Conservation (phyloP, 2,797 vertebrate genomes). For the Poeciliopsis infans region DNA sequence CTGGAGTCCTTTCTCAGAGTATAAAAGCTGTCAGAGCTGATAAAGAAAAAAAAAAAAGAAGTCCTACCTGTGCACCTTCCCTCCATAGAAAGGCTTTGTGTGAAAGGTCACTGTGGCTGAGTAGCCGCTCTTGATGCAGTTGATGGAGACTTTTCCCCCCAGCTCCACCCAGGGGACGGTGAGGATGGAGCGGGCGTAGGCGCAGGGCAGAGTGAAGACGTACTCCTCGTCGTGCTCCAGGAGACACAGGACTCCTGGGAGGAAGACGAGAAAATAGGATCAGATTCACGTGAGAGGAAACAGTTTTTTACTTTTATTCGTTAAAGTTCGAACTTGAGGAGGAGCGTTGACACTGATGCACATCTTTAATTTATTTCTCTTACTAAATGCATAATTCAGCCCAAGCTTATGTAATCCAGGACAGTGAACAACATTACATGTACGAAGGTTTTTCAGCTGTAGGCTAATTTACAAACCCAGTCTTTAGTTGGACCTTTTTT, state of each 20-base stretch:
- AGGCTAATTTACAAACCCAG: too few relatives aligned
- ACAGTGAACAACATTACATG: too few relatives aligned
- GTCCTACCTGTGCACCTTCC: conserved; percentile 93
- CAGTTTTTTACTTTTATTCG: not conserved
- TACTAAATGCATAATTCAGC: not conserved
- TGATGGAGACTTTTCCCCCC: conserved; percentile 93
- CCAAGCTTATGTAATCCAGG: too few relatives aligned
- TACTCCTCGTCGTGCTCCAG: conserved; percentile 93
- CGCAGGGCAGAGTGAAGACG: conserved; percentile 92
- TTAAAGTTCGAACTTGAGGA: not conserved
- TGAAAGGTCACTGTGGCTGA: conserved; percentile 91
- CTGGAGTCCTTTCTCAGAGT: not conserved
- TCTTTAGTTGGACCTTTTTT: too few relatives aligned
- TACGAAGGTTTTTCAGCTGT: too few relatives aligned
- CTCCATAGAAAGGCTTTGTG: conserved; percentile 96
- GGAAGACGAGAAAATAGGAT: not conserved
- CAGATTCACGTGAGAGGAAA: not conserved
- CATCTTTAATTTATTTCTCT: not conserved
- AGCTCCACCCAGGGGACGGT: conserved; percentile 97
- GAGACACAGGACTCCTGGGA: conserved; percentile 86
- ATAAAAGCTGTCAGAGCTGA: not conserved
- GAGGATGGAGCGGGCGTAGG: conserved; percentile 96
- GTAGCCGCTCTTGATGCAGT: conserved; percentile 90
- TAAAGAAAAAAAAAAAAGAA: not conserved
- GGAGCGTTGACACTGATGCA: not conserved